Evolutionary conservation across 2,888 invertebrate genomes (phyloP).

Genomic region (Torymus aiolomorphi): DNA sequence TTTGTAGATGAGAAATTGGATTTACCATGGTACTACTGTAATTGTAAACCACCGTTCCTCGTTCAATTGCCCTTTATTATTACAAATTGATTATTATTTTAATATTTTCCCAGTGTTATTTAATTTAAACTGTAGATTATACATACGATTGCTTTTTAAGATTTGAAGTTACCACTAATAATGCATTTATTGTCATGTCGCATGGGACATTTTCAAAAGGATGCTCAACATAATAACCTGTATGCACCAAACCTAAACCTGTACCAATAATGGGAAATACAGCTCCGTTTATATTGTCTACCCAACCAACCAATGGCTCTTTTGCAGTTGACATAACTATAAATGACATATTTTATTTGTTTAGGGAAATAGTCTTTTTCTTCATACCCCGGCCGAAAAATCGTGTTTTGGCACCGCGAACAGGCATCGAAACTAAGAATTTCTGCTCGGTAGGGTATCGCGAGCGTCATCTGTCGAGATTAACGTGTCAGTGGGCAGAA

Average conservation of each 20-base stretch:
- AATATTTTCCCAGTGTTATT: background rate
- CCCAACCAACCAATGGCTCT: conserved; percentile 64
- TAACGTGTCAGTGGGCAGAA: too few relatives aligned
- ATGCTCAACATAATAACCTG: conserved; percentile 34
- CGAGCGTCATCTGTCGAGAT: too few relatives aligned
- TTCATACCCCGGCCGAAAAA: too few relatives aligned
- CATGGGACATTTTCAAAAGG: conserved; percentile 62
- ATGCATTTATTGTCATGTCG: conserved; percentile 63
- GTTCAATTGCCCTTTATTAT: conserved; percentile 48
- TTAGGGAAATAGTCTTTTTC: too few relatives aligned
- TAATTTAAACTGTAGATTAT: background rate
- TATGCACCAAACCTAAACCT: conserved; percentile 61
- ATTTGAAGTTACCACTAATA: conserved; percentile 64
- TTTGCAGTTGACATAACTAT: conserved; percentile 61
- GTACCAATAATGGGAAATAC: conserved; percentile 30
- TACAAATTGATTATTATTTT: background rate
- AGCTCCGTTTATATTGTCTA: conserved; percentile 60
- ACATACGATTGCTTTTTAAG: conserved; percentile 58
- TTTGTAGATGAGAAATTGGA: conserved; percentile 52
- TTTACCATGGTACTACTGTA: conserved; percentile 89
- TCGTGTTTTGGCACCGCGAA: too few relatives aligned
- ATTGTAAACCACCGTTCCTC: conserved; percentile 83
- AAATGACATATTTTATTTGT: background rate
- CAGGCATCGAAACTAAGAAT: too few relatives aligned
- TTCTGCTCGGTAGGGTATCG: too few relatives aligned